Evolutionary conservation across 2,113 vertebrate species (phyloP).

Genomic region (Rhizomys pruinosus): DNA sequence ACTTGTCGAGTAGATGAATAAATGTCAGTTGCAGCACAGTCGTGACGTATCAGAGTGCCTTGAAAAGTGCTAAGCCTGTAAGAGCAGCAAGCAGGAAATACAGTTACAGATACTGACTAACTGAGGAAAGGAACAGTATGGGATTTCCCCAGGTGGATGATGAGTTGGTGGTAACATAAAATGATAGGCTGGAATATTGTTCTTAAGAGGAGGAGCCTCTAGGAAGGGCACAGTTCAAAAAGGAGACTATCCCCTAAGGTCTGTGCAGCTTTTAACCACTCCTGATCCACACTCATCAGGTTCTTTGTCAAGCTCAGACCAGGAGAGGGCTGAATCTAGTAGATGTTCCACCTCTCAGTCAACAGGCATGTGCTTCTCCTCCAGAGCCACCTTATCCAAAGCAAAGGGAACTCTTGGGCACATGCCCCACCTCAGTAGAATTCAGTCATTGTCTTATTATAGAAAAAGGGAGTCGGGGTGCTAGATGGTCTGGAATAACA

Average conservation of each 20-base stretch:
- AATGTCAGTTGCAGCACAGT: not conserved
- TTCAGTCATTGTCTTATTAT: not conserved
- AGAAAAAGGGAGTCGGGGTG: not conserved
- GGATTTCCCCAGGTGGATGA: not conserved
- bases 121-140: slow-evolving; percentile 5
- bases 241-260: not conserved
- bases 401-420: not conserved
- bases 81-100: slow-evolving; percentile 59
- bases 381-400: not conserved
- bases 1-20: not conserved
- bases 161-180: not conserved
- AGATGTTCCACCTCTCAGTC: not conserved
- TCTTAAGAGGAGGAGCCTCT: not conserved
- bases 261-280: not conserved
- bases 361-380: not conserved
- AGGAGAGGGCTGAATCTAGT: not conserved
- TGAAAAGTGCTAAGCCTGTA: not conserved
- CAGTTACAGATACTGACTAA: not conserved
- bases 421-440: not conserved
- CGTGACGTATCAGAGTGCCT: not conserved
- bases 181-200: not conserved
- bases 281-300: not conserved
- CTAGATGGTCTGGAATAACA: not conserved
- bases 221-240: not conserved
- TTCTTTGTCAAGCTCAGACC: not conserved